These are phyloP conservation scores for Stylophora pistillata DNA, from an alignment of 64 coral and sea anemone species.

Conservation along the genomic window DNA sequence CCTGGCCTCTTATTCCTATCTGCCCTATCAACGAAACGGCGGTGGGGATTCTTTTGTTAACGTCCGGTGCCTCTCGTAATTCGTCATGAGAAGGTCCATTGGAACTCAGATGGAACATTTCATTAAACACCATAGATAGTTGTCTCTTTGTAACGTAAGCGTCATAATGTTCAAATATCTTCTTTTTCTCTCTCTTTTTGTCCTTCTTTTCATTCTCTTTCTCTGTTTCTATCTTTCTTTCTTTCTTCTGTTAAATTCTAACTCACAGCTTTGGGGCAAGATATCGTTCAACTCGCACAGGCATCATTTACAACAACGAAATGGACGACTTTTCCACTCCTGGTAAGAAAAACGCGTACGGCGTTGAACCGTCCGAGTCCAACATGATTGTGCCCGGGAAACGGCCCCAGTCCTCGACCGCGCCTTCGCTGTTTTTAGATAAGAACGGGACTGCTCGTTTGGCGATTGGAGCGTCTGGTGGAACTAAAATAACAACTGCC, in stretches of 20 bases:
- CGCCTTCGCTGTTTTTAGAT: slow-evolving; percentile 77
- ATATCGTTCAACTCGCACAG: slow-evolving; percentile 75
- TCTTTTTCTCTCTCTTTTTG: too few relatives aligned
- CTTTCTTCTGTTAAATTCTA: neutral
- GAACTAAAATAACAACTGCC: slow-evolving; percentile 90
- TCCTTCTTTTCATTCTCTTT: neutral
- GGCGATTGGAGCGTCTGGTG: slow-evolving; percentile 85
- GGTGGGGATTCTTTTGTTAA: too few relatives aligned
- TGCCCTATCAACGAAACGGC: too few relatives aligned
- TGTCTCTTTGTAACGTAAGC: too few relatives aligned
- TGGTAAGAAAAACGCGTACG: slow-evolving; percentile 62
- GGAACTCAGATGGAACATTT: too few relatives aligned
- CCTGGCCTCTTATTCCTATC: too few relatives aligned
- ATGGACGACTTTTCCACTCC: slow-evolving; percentile 97
- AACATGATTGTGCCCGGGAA: slow-evolving; percentile 91
- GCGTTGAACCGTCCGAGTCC: slow-evolving; percentile 48
- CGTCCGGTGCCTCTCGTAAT: too few relatives aligned
- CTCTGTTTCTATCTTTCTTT: neutral
- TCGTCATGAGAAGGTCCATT: too few relatives aligned
- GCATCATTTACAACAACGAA: slow-evolving; percentile 97
- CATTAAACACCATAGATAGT: too few relatives aligned
- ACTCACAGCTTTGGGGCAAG: slow-evolving; percentile 71
- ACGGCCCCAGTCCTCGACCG: slow-evolving; percentile 85
- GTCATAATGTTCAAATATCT: too few relatives aligned
- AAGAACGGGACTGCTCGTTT: slow-evolving; percentile 70